These are phyloP conservation scores for Grammomys surdaster DNA, from an alignment of 2,113 vertebrate genomes.

Conservation along the genomic window DNA sequence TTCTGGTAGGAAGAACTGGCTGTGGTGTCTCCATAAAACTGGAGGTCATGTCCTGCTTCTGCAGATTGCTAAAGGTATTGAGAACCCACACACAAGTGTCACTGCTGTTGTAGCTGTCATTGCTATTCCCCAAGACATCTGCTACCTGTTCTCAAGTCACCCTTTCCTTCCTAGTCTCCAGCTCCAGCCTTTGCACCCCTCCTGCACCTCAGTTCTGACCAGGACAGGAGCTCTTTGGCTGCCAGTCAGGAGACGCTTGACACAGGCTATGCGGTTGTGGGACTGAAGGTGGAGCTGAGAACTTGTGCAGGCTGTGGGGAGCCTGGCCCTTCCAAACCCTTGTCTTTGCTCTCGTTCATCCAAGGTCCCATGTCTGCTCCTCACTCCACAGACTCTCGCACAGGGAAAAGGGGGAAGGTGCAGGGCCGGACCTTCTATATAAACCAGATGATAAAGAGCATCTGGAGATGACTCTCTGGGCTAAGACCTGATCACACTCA, in stretches of 20 bases:
- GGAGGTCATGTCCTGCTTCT: neutral
- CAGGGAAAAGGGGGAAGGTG: neutral
- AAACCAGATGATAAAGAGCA: neutral
- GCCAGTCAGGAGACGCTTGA: neutral
- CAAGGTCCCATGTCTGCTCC: neutral
- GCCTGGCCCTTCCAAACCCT: neutral
- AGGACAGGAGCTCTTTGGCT: neutral
- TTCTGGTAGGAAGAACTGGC: neutral
- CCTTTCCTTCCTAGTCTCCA: neutral
- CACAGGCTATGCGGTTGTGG: neutral
- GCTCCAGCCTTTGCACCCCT: neutral
- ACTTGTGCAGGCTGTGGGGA: neutral
- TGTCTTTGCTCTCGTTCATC: neutral
- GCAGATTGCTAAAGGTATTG: neutral
- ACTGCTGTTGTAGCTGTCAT: rapidly evolving
- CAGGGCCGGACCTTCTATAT: neutral
- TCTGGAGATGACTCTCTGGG: neutral
- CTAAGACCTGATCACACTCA: neutral
- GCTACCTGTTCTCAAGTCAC: neutral
- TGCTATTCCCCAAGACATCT: neutral
- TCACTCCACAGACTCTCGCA: neutral
- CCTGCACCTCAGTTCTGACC: neutral
- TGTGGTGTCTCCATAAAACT: neutral
- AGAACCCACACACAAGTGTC: neutral
- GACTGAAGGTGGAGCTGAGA: neutral